phyloP scores from a whole-genome alignment of 2,888 invertebrate genomes.

The Acrobasis consociella region DNA sequence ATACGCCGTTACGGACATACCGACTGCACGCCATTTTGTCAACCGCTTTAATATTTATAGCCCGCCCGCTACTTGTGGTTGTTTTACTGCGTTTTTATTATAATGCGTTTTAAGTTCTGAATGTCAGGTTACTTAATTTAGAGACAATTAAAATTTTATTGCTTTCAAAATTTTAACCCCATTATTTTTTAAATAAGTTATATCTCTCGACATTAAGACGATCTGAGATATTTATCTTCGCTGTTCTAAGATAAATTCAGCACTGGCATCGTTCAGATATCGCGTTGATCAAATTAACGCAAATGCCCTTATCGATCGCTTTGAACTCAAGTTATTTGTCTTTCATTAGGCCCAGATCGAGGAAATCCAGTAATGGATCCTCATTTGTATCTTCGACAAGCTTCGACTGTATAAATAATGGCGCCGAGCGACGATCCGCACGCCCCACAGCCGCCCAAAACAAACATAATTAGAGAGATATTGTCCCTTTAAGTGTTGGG shows the following conservation, averaged over 20 bases:
- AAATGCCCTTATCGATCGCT: constrained; percentile 65
- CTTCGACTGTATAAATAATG: constrained; percentile 71
- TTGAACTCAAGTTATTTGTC: constrained; percentile 73
- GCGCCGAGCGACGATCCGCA: constrained; percentile 53
- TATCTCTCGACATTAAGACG: constrained; percentile 22
- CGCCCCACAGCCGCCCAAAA: constrained; percentile 53
- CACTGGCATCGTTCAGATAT: constrained; percentile 36
- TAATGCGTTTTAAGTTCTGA: constrained; percentile 49
- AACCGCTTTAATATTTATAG: constrained; percentile 51
- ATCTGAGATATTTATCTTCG: constrained; percentile 18
- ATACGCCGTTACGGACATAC: constrained; percentile 35
- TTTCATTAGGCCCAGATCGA: constrained; percentile 73
- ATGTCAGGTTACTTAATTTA: constrained; percentile 44
- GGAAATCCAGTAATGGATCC: constrained; percentile 73
- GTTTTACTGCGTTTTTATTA: constrained; percentile 57
- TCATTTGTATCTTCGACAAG: constrained; percentile 74
- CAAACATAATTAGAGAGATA: constrained; percentile 67
- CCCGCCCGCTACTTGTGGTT: constrained; percentile 45
- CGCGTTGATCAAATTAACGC: constrained; percentile 61
- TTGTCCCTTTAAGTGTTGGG: constrained; percentile 44
- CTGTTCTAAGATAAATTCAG: constrained; percentile 30
- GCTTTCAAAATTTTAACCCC: constrained; percentile 32
- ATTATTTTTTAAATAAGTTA: constrained; percentile 27
- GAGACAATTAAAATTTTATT: constrained; percentile 48
- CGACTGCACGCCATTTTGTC: constrained; percentile 47